Evolutionary conservation across 2,888 invertebrate species (phyloP).

Genomic region (Lymantria monacha): DNA sequence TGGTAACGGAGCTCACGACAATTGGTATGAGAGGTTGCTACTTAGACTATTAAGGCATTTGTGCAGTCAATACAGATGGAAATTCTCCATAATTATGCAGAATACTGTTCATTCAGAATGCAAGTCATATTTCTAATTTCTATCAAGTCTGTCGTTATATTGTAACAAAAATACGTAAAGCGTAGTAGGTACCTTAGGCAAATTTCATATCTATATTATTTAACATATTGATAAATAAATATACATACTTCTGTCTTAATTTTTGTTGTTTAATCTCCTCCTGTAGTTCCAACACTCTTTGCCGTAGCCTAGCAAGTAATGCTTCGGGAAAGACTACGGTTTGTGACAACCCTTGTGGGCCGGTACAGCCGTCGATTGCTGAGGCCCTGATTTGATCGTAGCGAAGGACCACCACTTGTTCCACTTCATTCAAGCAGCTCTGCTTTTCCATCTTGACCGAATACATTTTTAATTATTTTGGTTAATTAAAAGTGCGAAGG

Average conservation of each 20-base stretch:
- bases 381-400: conserved; percentile 85
- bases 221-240: neutral
- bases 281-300: conserved; percentile 84
- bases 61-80: too few species aligned
- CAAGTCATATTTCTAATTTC: too few species aligned
- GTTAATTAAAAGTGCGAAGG: neutral
- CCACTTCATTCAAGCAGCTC: conserved; percentile 88
- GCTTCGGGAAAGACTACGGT: conserved; percentile 85
- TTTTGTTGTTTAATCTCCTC: conserved; percentile 85
- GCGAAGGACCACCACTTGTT: conserved; percentile 85
- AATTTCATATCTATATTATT: neutral
- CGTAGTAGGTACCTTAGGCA: too few species aligned
- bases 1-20: too few species aligned
- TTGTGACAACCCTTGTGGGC: conserved; percentile 60
- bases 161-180: too few species aligned
- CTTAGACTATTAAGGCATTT: too few species aligned
- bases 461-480: neutral
- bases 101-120: too few species aligned
- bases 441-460: conserved; percentile 86
- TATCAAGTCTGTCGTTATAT: too few species aligned
- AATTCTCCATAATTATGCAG: too few species aligned
- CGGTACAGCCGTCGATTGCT: conserved; percentile 66
- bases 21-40: too few species aligned
- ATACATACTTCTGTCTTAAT: conserved; percentile 81
- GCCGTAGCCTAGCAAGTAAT: conserved; percentile 80